Evolutionary conservation across 2,113 vertebrate species (phyloP), one percentile per base, ranked within the genome.

Genomic region (Carassius carassius): DNA sequence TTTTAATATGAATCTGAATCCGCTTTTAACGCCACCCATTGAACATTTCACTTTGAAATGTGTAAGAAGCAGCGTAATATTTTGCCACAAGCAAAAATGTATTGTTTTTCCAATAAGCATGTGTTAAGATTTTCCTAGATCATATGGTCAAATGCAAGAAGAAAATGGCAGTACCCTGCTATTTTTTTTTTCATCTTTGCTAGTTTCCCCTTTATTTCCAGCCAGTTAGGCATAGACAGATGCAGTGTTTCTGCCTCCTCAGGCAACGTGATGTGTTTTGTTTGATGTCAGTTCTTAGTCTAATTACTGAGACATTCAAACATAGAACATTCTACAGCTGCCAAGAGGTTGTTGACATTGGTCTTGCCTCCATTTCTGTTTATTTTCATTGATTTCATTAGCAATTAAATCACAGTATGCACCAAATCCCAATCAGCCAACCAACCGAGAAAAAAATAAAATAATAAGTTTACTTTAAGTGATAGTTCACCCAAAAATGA

Each of bases 241-340:
- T 73, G 70, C 37, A 44, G 37, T 14, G 37, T 73, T 73, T 73
- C 19, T 72, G 70, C 70, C 70, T 73, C 70, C 70, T 73, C 37
- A 72, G 69, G 70, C 5, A 11, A 47, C n/a, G 70, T 47, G 37
- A 73, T 14, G 37, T 23, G 47, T 17, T 76, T 76, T 76, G 49
- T 76, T 76, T 32, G 49, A 76, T 32, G 74, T 76, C 47, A 54
- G 13, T 76, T 76, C 74, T 54, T 49, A 32, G 47, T 51, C 47
- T 76, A 76, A 73, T 72, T 76, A 54, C 44, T 32, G 74, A 54
- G 23, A 76, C 23, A 76, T 47, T 47, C 74, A 76, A 44, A 74
- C 21, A 74, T 44, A 74, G 47, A n/a, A 47, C 29, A 32, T 75
- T 51, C 74, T 32, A 29, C 23, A 25, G 74, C 23, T 76, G 25